Evolutionary conservation across 2,113 vertebrate species (phyloP), one percentile per base, ranked within the genome.

Genomic region (Shinisaurus crocodilurus): DNA sequence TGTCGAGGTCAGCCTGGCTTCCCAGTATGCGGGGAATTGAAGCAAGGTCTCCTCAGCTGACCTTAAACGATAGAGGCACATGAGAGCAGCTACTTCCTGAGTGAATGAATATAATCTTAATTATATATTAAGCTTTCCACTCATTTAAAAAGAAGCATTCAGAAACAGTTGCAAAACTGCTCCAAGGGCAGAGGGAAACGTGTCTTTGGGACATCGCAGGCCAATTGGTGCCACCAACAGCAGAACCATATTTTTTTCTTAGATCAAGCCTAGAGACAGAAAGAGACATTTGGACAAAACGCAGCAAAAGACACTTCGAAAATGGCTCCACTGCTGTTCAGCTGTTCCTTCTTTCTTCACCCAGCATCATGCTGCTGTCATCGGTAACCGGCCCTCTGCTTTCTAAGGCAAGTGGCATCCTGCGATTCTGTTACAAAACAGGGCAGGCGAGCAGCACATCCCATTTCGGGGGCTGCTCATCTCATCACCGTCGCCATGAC

Each of bases 401-500:
- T n/a, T 65, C 65, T 27, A 43, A 43, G 8, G 8, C 18, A 32
- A 69, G 40, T 25, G 60, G 63, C 27, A 63, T 8, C 23, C 45
- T 37, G 60, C 48, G 63, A 48, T 70, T 54, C 48, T 50, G 77
- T 72, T 40, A 72, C 34, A 34, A 70, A 81, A 32, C 75, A 65
- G 20, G 43, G 1, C 32, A 5, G 43, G n/a, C 3, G 1, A 69
- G n/a, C 48, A 7, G 1, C 16, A 2, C 9, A 5, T 6, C 48
- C 69, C 1, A 6, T 75, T 29, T 63, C 13, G 0, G 7, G 3
- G 4, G 7, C 57, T n/a, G 63, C 45, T 27, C 18, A 37, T 65
- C 54, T 85, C 69, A 48, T 63, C 29, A 6, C 32, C 10, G 57
- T 86, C 57, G 3, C 40, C 4, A 0, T 50, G 83, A 37, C 79